Conservation (phyloP, 2,113 vertebrate species). For the Pampusana beccarii region DNA sequence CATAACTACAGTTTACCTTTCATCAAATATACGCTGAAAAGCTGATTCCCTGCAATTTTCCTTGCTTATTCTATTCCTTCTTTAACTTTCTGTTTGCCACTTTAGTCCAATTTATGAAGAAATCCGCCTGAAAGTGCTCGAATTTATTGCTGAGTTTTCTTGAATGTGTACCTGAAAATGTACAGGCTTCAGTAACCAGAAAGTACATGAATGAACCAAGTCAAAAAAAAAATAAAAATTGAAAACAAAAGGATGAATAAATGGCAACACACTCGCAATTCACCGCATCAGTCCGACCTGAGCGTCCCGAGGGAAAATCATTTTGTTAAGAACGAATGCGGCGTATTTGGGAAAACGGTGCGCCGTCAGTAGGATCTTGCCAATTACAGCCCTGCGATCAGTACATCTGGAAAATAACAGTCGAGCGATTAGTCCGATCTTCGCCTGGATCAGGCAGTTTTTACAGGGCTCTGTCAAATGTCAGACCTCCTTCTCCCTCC, state of each 20-base stretch:
- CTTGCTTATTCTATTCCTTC: not conserved
- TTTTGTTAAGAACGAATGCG: constrained; percentile 27
- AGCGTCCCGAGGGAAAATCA: not conserved
- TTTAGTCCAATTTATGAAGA: not conserved
- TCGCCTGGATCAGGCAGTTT: constrained; percentile 72
- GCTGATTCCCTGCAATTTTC: not conserved
- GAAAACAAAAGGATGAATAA: not conserved
- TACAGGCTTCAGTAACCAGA: not conserved
- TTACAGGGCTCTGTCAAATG: constrained; percentile 80
- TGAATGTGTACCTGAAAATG: not conserved
- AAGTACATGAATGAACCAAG: not conserved
- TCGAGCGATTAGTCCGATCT: constrained; percentile 76
- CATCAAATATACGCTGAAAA: not conserved
- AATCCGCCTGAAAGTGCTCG: not conserved
- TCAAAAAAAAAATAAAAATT: not conserved
- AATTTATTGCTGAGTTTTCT: not conserved
- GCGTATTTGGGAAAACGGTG: constrained; percentile 59
- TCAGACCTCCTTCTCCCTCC: constrained; percentile 77
- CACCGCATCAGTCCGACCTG: not conserved
- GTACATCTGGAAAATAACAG: constrained; percentile 79
- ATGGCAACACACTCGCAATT: not conserved
- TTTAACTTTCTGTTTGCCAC: not conserved
- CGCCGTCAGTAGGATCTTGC: constrained; percentile 65
- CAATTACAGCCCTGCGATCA: constrained; percentile 70
- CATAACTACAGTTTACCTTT: not conserved